phyloP scores from a whole-genome alignment of 2,797 vertebrate genomes.

The Fringilla coelebs region DNA sequence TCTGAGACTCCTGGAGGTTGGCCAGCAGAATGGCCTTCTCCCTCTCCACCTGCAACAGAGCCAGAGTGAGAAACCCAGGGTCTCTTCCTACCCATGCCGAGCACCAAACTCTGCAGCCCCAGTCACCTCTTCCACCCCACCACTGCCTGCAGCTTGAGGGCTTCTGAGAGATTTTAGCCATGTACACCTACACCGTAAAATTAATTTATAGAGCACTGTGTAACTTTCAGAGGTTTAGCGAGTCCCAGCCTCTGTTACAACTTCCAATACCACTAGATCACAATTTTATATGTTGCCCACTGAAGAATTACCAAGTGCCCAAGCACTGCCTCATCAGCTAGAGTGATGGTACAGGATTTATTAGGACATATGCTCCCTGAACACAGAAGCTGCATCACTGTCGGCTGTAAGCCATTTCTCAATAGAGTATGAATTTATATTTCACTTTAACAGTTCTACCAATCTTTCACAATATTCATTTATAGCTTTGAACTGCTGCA shows the following conservation, averaged over 20 bases:
- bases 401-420: neutral
- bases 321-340: neutral
- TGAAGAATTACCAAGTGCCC: neutral
- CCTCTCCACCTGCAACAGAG: slow-evolving; percentile 86
- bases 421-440: neutral
- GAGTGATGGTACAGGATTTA: neutral
- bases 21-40: slow-evolving; percentile 90
- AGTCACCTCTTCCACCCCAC: neutral
- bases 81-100: rapidly evolving
- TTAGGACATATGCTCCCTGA: neutral
- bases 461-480: neutral
- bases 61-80: neutral
- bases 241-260: neutral
- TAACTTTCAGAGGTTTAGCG: neutral
- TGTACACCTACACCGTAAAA: neutral
- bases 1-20: slow-evolving; percentile 94
- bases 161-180: neutral
- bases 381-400: neutral
- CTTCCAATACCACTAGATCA: neutral
- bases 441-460: neutral
- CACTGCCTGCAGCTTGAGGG: neutral
- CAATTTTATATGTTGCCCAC: neutral
- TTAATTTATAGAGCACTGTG: rapidly evolving
- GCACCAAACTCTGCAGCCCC: neutral
- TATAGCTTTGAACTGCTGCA: neutral